These are phyloP conservation scores for Sciurus niger DNA, from an alignment of 2,113 vertebrate species.

Conservation along the genomic window DNA sequence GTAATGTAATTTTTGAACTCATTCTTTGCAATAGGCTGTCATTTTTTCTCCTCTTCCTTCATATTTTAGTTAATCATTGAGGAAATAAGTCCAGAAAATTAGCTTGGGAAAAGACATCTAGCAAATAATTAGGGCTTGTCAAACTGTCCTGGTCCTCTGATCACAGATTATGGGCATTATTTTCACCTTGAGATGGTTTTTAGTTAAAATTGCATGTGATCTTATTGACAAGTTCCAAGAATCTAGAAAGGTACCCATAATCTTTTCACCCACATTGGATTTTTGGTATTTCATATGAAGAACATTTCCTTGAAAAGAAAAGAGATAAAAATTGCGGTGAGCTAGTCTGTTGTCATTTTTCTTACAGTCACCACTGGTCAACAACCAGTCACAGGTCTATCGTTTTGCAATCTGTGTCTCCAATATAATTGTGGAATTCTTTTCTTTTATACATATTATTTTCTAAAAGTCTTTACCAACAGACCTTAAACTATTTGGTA, in stretches of 20 bases:
- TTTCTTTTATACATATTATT: background rate
- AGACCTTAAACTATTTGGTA: background rate
- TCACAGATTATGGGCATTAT: background rate
- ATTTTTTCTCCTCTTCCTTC: background rate
- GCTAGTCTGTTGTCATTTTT: background rate
- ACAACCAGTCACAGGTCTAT: background rate
- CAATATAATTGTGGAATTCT: background rate
- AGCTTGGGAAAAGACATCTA: background rate
- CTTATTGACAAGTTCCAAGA: background rate
- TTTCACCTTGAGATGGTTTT: background rate
- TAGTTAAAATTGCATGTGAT: background rate
- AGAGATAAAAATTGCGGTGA: background rate
- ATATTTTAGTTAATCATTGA: background rate
- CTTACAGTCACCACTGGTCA: background rate
- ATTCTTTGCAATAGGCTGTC: background rate
- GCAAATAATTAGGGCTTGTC: background rate
- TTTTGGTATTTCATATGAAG: background rate
- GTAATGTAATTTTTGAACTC: conserved; percentile 34
- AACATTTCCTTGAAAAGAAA: background rate
- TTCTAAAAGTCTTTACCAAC: background rate
- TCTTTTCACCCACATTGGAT: background rate
- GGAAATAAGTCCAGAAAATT: background rate
- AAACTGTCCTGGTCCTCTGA: background rate
- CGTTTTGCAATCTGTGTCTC: background rate
- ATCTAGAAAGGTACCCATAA: background rate